Evolutionary conservation across 2,113 vertebrate genomes (phyloP), one percentile per base, ranked within the genome.

Genomic region (Hippocampus comes): DNA sequence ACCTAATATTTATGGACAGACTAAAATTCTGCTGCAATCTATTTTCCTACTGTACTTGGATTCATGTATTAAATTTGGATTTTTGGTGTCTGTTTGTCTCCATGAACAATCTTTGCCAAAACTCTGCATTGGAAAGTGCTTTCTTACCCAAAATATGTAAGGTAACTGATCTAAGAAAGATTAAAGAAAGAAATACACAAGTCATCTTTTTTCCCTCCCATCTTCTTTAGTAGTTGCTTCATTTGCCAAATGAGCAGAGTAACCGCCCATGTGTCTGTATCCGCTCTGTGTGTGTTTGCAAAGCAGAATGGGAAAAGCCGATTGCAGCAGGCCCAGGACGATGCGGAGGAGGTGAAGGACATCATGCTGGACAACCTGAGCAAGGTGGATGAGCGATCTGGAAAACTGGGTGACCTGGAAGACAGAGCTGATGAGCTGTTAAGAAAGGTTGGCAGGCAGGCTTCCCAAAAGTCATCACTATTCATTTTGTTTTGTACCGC

Each of bases 331-430:
- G 61, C 77, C 68, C 90, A 93, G 84, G 51, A 90, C 0, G 79
- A 87, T 0, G 93, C 85, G 78, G 91, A 93, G 63, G 90, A 89
- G 82, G 91, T 94, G 59, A 91, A 82, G 81, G 77, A 9, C 70
- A 92, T 94, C 81, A 93, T 94, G 93, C 10, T 91, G 84, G 88
- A 90, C 1, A 94, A 93, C 81, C 10, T 93, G 46, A 84, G 89
- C 73, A 93, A 92, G 78, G 86, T 89, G 1, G 76, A 88, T 0
- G 91, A 94, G 76, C 83, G 90, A 71, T 27, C 78, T 0, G 86
- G 20, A 6, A 93, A 92, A 81, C 86, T 94, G 68, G 63, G 20
- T 0, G 92, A 94, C 4, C 80, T 94, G 74, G 92, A 93, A 67
- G 67, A 80, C 34, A 72, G 90, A 65, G 91, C 93, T 21, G 89